phyloP scores from a whole-genome alignment of 2,113 vertebrate species.

The Corydoras sp. region DNA sequence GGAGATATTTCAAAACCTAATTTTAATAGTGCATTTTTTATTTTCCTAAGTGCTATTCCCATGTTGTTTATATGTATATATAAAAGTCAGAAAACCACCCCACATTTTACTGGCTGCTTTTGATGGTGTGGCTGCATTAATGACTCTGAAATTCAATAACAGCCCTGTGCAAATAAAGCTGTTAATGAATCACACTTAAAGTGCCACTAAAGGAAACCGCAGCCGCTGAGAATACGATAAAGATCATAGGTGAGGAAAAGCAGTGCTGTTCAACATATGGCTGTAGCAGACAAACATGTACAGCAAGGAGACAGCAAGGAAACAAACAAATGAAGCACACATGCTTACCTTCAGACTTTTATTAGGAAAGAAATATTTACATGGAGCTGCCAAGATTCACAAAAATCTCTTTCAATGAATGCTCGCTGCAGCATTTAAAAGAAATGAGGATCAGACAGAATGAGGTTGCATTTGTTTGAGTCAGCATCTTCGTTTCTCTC shows the following conservation, averaged over 20 bases:
- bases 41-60: neutral
- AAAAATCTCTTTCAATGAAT: neutral
- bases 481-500: neutral
- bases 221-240: constrained; percentile 33
- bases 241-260: constrained; percentile 29
- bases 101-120: constrained; percentile 17
- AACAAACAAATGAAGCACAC: neutral
- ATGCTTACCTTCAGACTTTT: constrained; percentile 16
- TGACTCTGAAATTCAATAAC: constrained; percentile 27
- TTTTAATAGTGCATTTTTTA: neutral
- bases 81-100: neutral
- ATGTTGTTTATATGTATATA: neutral
- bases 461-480: too few species aligned
- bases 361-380: constrained; percentile 33
- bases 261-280: constrained; percentile 27
- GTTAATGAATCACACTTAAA: constrained; percentile 40
- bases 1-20: neutral
- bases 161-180: constrained; percentile 36
- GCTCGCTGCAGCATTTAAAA: neutral
- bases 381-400: constrained; percentile 18
- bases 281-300: neutral
- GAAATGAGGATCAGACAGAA: too few species aligned
- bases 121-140: constrained; percentile 20
- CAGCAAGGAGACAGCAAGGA: neutral
- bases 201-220: constrained; percentile 34